Conservation (phyloP, 2,888 invertebrate genomes). For the Allacma fusca region DNA sequence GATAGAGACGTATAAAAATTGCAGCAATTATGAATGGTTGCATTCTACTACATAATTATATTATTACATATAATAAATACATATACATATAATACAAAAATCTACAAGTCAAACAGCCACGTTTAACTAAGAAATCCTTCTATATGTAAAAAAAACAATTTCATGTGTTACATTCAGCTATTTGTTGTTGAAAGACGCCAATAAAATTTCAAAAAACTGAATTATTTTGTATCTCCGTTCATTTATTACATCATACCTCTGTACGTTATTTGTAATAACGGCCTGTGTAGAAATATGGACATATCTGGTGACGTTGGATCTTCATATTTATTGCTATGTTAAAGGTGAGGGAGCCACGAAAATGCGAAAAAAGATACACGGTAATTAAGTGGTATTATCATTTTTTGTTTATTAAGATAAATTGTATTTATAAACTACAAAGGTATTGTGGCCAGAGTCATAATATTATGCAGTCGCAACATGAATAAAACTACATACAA, state of each 20-base stretch:
- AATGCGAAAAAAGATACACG: too few species aligned
- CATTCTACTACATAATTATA: constrained; percentile 21
- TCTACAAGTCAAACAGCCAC: constrained; percentile 29
- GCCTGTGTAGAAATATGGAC: too few species aligned
- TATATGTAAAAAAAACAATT: constrained; percentile 34
- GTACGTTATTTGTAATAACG: too few species aligned
- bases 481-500: neutral
- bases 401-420: too few species aligned
- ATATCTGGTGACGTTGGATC: too few species aligned
- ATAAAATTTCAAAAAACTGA: constrained; percentile 35
- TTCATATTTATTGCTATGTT: too few species aligned
- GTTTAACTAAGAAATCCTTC: constrained; percentile 31
- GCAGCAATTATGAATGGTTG: constrained; percentile 18
- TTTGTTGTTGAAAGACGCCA: constrained; percentile 40
- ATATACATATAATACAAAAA: constrained; percentile 22
- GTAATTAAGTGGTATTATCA: too few species aligned
- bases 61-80: neutral
- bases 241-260: too few species aligned
- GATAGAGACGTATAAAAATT: constrained; percentile 12
- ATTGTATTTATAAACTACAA: too few species aligned
- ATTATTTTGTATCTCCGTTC: too few species aligned
- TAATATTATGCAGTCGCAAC: neutral
- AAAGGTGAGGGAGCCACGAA: too few species aligned
- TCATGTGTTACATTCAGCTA: constrained; percentile 38
- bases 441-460: neutral